Percentiles rank a stretch among this genome's conserved stretches.
Conservation (phyloP, 1,140 invertebrate genomes). For the Drosophila busckii region DNA sequence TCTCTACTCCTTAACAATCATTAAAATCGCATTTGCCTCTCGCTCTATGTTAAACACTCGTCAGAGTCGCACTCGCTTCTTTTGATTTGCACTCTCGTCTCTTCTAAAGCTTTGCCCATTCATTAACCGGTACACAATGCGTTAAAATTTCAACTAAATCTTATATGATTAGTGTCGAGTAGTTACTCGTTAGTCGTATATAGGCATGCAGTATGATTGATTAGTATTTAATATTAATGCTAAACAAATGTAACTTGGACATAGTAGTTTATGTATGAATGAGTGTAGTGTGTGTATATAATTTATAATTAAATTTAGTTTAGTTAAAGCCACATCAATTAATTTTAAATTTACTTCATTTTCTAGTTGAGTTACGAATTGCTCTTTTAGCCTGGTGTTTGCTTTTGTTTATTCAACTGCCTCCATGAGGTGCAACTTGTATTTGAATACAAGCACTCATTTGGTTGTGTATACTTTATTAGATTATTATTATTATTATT, state of each 20-base stretch:
- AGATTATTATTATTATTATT: conserved; percentile 4
- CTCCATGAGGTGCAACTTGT: no score
- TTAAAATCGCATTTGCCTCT: not conserved
- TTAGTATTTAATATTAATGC: conserved; percentile 39
- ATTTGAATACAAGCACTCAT: conserved; percentile 2
- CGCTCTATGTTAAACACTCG: conserved; percentile 4
- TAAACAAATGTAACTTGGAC: conserved; percentile 64
- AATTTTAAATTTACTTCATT: conserved; percentile 45
- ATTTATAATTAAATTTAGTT: conserved; percentile 44
- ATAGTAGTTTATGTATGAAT: conserved; percentile 14
- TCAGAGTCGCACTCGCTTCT: not conserved
- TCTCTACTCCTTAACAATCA: not conserved
- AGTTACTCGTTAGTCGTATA: conserved; percentile 11
- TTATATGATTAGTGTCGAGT: conserved; percentile 26
- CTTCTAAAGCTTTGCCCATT: conserved; percentile 56
- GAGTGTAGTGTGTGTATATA: conserved; percentile 20
- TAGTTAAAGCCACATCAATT: conserved; percentile 76
- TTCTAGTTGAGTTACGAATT: conserved; percentile 25
- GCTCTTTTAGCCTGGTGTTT: conserved; percentile 31
- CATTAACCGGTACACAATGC: conserved; percentile 51
- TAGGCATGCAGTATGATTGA: conserved; percentile 15
- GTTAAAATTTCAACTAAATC: conserved; percentile 70
- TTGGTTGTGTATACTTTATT: conserved; percentile 34
- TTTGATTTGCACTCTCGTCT: conserved; percentile 46
- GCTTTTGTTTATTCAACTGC: no score